Conservation (phyloP, 2,797 vertebrate genomes). For the Momotus momota region DNA sequence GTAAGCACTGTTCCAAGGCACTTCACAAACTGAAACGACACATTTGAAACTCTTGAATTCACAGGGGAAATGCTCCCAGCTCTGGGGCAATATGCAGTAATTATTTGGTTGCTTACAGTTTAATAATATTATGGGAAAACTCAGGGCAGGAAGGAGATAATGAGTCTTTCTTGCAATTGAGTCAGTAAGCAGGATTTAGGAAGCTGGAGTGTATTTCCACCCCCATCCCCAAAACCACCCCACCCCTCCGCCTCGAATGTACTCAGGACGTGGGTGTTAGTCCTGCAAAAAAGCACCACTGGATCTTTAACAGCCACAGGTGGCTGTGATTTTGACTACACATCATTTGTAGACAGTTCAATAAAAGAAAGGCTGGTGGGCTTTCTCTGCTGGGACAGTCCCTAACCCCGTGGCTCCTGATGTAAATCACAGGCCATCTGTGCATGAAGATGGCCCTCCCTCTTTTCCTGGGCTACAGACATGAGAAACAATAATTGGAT, state of each 20-base stretch:
- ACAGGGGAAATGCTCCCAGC: background rate
- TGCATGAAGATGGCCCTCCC: background rate
- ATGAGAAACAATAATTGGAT: slow-evolving; percentile 24
- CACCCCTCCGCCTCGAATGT: background rate
- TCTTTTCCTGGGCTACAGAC: slow-evolving; percentile 5
- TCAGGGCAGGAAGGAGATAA: background rate
- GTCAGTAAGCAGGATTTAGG: background rate
- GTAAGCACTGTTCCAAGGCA: background rate
- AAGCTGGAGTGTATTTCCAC: background rate
- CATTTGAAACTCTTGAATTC: background rate
- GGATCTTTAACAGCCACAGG: slow-evolving; percentile 8
- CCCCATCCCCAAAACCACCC: background rate
- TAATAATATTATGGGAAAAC: background rate
- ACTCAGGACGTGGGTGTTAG: background rate
- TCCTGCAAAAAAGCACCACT: background rate
- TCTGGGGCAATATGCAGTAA: background rate
- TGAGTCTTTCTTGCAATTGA: background rate
- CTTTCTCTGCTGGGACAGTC: slow-evolving; percentile 17
- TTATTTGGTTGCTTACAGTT: background rate
- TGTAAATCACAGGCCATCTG: slow-evolving; percentile 39
- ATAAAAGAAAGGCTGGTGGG: slow-evolving; percentile 8
- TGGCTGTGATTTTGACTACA: background rate
- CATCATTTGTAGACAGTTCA: slow-evolving; percentile 11
- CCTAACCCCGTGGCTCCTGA: slow-evolving; percentile 36
- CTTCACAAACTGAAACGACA: background rate